Percentiles rank a stretch among this genome's conserved stretches.
phyloP scores from a whole-genome alignment of 2,113 vertebrate genomes.

The Orthonyx spaldingii region DNA sequence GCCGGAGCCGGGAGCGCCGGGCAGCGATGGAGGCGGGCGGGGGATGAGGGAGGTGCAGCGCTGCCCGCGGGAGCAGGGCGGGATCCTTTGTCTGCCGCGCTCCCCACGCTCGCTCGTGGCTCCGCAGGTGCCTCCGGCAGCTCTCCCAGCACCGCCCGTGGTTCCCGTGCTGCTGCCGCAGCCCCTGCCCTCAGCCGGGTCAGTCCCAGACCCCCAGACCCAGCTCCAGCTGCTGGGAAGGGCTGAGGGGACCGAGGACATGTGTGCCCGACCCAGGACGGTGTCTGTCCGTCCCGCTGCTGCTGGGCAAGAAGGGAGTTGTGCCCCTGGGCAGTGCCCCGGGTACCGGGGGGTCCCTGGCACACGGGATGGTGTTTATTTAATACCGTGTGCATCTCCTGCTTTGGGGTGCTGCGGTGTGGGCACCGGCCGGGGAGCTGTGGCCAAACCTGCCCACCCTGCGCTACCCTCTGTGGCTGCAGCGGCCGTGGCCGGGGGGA shows the following conservation, averaged over 20 bases:
- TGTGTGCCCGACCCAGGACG: fast-evolving
- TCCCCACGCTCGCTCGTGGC: not conserved
- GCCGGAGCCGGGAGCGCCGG: not conserved
- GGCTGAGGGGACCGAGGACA: not conserved
- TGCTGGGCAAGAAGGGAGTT: not conserved
- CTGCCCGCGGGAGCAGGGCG: not conserved
- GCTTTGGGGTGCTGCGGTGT: not conserved
- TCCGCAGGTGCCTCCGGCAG: not conserved
- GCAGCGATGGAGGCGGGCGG: not conserved
- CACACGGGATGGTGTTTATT: not conserved
- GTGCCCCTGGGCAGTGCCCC: not conserved
- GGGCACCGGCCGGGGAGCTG: not conserved
- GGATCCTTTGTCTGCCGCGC: not conserved
- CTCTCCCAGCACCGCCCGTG: not conserved
- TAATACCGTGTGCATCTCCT: fast-evolving
- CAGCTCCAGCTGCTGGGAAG: not conserved
- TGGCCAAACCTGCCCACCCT: not conserved
- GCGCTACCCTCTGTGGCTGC: not conserved
- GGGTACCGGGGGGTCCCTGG: fast-evolving
- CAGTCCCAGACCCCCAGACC: no score
- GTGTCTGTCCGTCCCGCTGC: no score
- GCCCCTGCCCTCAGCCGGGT: not conserved
- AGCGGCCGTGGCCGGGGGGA: not conserved
- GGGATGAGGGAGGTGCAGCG: fast-evolving
- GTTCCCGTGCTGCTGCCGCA: not conserved